Base-by-base conservation (phyloP, 2,113 vertebrate genomes). In the Casuarius casuarius region DNA sequence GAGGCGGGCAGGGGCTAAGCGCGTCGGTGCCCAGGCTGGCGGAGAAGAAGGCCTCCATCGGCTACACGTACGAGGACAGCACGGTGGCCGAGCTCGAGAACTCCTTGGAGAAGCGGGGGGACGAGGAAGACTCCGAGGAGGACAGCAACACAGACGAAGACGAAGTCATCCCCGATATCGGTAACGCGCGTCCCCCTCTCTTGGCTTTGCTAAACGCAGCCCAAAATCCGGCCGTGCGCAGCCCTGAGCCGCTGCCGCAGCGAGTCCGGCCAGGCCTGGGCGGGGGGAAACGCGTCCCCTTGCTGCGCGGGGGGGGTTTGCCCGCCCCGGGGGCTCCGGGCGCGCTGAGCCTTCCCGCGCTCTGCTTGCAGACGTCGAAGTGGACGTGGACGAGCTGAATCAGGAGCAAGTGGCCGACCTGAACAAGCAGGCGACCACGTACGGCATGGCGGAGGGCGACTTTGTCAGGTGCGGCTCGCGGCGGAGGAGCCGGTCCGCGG, bases 31-130 rank as follows among this genome's bases (percentile, higher is more conserved):
- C 21, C 95, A 99, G 99, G 97, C 95, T 99, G 58, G 98, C 99
- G 0, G 99, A 99, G 79, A 99, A 99, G 93, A 99, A 99, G 76
- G 99, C 98, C 2, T 98, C 99, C 25, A 99, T 99, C 3, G 99
- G 99, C 31, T 99, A 99, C 96, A 99, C 99, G 0, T 99, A 99
- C 1, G 99, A 99, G 91, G 99, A 99, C 97, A 99, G 99, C 97
- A 99, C 99, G 0, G 99, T 99, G 95, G 97, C 98, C 0, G 99
- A 99, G 92, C 97, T 99, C 0, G 99, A 99, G 5, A 98, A 97
- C 11, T 97, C 92, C 28, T 89, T 97, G 3, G 99, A 99, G 65
- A 99, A 99, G 14, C 73, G 96, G 0, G 97, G 97, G 2, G 99
- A 99, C 5, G 99, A 99, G 38, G 99, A 99, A 1, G 98, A 99